Evolutionary conservation across 2,113 vertebrate genomes (phyloP).

Genomic region (Rhinolophus ferrumequinum): DNA sequence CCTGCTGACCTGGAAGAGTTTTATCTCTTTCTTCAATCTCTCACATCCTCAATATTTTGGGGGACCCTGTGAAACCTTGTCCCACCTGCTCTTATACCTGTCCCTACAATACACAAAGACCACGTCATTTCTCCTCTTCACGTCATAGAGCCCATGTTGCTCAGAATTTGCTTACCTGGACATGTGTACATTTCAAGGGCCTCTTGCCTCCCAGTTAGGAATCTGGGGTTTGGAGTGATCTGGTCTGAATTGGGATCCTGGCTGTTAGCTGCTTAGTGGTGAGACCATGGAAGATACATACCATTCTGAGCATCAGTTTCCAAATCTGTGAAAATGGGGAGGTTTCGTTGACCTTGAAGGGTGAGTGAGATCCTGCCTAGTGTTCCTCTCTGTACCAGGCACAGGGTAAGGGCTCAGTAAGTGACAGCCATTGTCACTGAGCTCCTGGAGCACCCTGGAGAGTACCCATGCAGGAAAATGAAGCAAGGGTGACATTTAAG

Average conservation of each 20-base stretch:
- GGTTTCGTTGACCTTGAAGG: neutral
- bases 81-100: fast-evolving
- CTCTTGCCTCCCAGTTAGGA: neutral
- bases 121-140: neutral
- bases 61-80: neutral
- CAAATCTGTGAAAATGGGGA: neutral
- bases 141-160: fast-evolving
- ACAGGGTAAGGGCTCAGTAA: neutral
- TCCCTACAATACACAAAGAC: neutral
- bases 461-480: neutral
- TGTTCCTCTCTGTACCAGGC: neutral
- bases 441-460: neutral
- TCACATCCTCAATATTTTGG: neutral
- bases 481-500: neutral
- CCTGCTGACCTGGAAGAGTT: neutral
- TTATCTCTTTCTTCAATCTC: neutral
- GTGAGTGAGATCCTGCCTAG: neutral
- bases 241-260: neutral
- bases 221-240: neutral
- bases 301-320: neutral
- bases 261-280: neutral
- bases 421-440: neutral
- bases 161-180: neutral
- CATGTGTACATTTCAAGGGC: neutral
- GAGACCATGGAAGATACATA: neutral